Percentiles rank a stretch among this genome's conserved stretches.
phyloP scores from a whole-genome alignment of 2,888 invertebrate genomes.

The Drosophila rellima region DNA sequence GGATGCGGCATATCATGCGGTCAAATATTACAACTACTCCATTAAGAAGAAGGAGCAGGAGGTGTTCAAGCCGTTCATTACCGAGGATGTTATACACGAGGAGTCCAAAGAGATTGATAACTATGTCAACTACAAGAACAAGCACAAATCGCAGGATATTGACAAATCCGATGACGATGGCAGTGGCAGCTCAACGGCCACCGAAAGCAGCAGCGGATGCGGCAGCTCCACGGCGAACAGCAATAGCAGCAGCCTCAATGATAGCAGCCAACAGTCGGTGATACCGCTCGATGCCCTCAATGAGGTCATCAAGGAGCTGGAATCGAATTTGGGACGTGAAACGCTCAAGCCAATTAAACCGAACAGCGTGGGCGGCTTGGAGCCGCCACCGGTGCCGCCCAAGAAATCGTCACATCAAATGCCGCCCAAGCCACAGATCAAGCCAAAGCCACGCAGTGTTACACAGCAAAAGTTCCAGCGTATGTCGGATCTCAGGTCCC shows the following conservation, averaged over 20 bases:
- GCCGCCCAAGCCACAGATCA: constrained; percentile 86
- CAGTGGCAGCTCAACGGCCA: constrained; percentile 73
- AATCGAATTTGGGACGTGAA: constrained; percentile 78
- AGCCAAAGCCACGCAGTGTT: constrained; percentile 86
- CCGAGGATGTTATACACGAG: constrained; percentile 92
- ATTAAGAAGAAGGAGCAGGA: constrained; percentile 92
- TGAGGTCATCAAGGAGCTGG: constrained; percentile 83
- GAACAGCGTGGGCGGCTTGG: constrained; percentile 24
- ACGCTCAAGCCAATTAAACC: constrained; percentile 73
- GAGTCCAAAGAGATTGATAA: constrained; percentile 94
- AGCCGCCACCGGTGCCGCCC: constrained; percentile 85
- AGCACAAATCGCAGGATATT: constrained; percentile 88
- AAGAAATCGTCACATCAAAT: constrained; percentile 85
- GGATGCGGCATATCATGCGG: constrained; percentile 94
- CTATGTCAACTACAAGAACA: constrained; percentile 90
- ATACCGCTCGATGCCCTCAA: constrained; percentile 74
- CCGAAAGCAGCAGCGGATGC: constrained; percentile 73
- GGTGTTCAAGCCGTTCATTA: constrained; percentile 93
- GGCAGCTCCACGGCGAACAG: constrained; percentile 80
- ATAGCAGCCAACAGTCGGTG: constrained; percentile 78
- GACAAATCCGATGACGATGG: constrained; percentile 86
- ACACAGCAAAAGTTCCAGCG: constrained; percentile 84
- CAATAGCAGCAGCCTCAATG: constrained; percentile 83
- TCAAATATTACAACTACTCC: constrained; percentile 95
- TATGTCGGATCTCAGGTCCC: constrained; percentile 85